These are phyloP conservation scores for Solenodon paradoxus DNA, from an alignment of 2,113 vertebrate genomes.

Conservation along the genomic window DNA sequence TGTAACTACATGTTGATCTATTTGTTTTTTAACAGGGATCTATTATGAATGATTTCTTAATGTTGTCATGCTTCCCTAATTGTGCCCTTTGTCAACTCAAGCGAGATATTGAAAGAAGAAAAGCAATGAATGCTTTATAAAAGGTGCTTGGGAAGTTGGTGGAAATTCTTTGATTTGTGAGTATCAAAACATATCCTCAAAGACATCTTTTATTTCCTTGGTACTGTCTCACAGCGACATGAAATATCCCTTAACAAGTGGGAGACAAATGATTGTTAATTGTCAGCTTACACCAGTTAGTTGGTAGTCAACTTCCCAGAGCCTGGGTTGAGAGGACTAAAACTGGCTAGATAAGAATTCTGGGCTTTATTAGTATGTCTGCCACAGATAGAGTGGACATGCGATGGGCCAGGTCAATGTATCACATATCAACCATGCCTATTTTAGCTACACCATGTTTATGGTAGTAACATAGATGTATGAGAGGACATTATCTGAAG, in stretches of 20 bases:
- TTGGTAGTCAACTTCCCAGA: neutral
- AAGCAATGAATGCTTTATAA: conserved; percentile 48
- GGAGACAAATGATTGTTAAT: neutral
- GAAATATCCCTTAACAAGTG: neutral
- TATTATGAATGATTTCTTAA: neutral
- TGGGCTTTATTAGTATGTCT: neutral
- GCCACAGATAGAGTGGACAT: neutral
- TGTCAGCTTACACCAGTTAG: neutral
- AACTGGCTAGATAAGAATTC: neutral
- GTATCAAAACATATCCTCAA: neutral
- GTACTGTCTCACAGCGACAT: neutral
- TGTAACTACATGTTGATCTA: neutral
- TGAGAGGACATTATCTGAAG: neutral
- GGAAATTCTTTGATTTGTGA: neutral
- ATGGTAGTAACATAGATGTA: neutral
- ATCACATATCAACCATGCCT: neutral
- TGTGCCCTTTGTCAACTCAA: conserved; percentile 53
- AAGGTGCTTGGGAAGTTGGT: neutral
- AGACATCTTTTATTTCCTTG: neutral
- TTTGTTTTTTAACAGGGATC: conserved; percentile 45
- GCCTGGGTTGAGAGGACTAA: neutral
- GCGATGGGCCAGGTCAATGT: neutral
- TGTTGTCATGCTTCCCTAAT: accelerated
- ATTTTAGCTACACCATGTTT: neutral
- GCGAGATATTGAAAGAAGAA: conserved; percentile 52